Conservation (phyloP, 2,888 invertebrate genomes). For the Bruchidius siliquastri region DNA sequence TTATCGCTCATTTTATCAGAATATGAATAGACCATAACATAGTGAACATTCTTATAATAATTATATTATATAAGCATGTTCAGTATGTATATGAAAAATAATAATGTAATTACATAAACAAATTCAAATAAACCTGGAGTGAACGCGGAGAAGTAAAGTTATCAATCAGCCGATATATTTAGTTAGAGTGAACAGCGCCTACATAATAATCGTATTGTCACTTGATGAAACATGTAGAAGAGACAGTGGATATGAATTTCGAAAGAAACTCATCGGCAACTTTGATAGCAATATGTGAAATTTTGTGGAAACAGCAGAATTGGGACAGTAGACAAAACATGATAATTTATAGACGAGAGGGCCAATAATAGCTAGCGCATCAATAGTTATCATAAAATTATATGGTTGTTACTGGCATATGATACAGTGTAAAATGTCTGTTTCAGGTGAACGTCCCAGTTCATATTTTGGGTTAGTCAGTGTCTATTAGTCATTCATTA, state of each 20-base stretch:
- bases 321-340: neutral
- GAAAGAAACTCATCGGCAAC: neutral
- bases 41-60: no score
- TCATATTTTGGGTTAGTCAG: neutral
- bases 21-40: no score
- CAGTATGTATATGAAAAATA: no score
- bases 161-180: no score
- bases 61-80: no score
- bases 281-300: neutral
- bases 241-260: neutral
- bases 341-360: neutral
- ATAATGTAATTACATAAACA: no score
- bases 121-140: no score
- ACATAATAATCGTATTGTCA: no score
- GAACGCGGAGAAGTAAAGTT: no score
- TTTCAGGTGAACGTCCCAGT: neutral
- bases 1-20: no score
- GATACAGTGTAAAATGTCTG: neutral
- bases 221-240: neutral
- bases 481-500: neutral
- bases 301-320: neutral
- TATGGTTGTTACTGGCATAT: neutral
- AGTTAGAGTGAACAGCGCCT: no score
- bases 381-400: neutral
- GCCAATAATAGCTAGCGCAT: neutral